Evolutionary conservation across 2,797 vertebrate genomes (phyloP).

Genomic region (Tapera naevia): DNA sequence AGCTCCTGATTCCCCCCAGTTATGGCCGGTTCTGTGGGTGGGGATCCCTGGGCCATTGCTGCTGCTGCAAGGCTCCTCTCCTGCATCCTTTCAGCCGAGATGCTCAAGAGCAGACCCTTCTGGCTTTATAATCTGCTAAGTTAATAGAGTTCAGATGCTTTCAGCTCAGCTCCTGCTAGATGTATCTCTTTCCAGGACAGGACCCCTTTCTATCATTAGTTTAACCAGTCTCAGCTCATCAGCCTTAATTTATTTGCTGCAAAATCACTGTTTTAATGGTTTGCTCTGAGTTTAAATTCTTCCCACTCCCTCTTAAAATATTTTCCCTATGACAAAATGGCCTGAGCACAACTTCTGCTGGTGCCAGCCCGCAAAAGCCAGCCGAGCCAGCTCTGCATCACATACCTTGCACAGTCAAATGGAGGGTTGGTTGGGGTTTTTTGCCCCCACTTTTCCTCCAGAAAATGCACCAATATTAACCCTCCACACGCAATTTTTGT

Average conservation of each 20-base stretch:
- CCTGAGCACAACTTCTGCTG: neutral
- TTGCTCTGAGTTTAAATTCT: neutral
- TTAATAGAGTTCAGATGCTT: slow-evolving; percentile 1
- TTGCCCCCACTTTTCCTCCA: too few species aligned
- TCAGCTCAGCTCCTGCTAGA: slow-evolving; percentile 2
- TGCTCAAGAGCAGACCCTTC: neutral
- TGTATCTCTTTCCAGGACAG: slow-evolving; percentile 4
- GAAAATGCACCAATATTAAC: fast-evolving
- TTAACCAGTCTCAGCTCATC: slow-evolving; percentile 47
- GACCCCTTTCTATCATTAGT: slow-evolving; percentile 9
- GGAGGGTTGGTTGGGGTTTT: too few species aligned
- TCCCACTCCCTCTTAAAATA: neutral
- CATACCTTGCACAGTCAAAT: neutral
- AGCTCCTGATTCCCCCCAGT: neutral
- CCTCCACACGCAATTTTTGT: fast-evolving
- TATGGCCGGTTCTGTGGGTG: neutral
- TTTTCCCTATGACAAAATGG: neutral
- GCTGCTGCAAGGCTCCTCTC: neutral
- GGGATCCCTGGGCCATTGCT: neutral
- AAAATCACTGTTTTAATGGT: neutral
- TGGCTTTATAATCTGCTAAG: neutral
- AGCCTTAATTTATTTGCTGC: slow-evolving; percentile 26
- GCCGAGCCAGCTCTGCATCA: neutral
- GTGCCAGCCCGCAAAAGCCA: neutral
- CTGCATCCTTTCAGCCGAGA: neutral